Evolutionary conservation across 2,113 vertebrate species (phyloP).

Genomic region (Elanus axillaris): DNA sequence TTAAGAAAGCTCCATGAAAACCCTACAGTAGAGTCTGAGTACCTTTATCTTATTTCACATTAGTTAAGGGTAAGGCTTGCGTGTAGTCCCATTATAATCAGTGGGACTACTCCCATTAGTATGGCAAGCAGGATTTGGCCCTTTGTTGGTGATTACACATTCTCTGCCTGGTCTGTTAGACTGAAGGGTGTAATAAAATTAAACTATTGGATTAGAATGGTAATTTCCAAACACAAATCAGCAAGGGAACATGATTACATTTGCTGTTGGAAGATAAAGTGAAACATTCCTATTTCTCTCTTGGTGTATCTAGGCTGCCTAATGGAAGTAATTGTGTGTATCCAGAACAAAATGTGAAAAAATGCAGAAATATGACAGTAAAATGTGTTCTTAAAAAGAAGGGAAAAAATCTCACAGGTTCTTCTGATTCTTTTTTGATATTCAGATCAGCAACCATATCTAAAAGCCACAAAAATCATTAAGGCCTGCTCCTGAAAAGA

Average conservation of each 20-base stretch:
- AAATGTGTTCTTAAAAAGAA: background rate
- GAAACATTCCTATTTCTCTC: conserved; percentile 50
- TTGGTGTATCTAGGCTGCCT: conserved; percentile 36
- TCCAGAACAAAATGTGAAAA: background rate
- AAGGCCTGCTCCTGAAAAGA: background rate
- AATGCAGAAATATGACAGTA: background rate
- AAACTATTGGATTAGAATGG: conserved; percentile 73
- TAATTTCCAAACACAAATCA: conserved; percentile 71
- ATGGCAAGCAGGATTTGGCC: conserved; percentile 56
- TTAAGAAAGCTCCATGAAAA: conserved; percentile 1
- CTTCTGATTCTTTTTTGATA: background rate
- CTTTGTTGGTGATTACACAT: conserved; percentile 57
- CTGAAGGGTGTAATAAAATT: conserved; percentile 72
- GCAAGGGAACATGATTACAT: conserved; percentile 61
- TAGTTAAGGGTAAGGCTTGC: conserved; percentile 46
- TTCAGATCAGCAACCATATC: background rate
- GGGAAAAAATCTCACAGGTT: background rate
- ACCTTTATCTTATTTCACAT: conserved; percentile 34
- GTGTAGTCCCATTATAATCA: conserved; percentile 34
- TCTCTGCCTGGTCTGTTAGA: conserved; percentile 61
- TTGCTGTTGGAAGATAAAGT: conserved; percentile 58
- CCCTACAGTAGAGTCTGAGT: background rate
- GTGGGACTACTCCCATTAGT: conserved; percentile 48
- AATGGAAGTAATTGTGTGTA: conserved; percentile 33
- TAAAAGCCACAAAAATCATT: background rate